Evolutionary conservation across 2,888 invertebrate genomes (phyloP).

Genomic region (Sesamia inferens): DNA sequence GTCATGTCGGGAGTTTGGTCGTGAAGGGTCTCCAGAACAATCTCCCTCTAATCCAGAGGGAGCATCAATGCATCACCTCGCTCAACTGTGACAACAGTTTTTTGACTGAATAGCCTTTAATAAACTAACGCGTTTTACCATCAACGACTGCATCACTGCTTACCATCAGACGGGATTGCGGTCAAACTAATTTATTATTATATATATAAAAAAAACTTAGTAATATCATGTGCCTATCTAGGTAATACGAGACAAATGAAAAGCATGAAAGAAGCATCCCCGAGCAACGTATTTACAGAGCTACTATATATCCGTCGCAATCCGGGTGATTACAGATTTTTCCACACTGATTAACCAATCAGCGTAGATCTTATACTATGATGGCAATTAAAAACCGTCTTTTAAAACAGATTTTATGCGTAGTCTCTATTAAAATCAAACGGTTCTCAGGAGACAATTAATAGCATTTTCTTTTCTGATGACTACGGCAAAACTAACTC

Average conservation of each 20-base stretch:
- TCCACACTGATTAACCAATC: neutral
- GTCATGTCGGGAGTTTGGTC: neutral
- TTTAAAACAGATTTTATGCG: neutral
- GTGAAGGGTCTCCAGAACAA: too few relatives aligned
- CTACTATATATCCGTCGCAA: neutral
- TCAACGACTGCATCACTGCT: too few relatives aligned
- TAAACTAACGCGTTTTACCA: too few relatives aligned
- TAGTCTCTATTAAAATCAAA: neutral
- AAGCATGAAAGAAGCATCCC: neutral
- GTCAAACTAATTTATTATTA: too few relatives aligned
- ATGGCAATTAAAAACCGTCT: neutral
- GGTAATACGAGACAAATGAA: neutral
- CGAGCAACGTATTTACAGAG: neutral
- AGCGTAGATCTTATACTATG: neutral
- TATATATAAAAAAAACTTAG: too few relatives aligned
- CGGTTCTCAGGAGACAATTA: neutral
- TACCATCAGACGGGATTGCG: too few relatives aligned
- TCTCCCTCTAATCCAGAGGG: too few relatives aligned
- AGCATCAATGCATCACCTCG: too few relatives aligned
- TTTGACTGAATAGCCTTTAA: too few relatives aligned
- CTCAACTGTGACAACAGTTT: too few relatives aligned
- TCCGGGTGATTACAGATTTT: neutral
- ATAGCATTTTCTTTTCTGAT: neutral
- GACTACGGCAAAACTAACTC: neutral
- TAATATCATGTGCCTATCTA: too few relatives aligned